Evolutionary conservation across 1,140 invertebrate genomes (phyloP), one percentile per base, ranked within the genome.

Genomic region (Cydia strobilella): DNA sequence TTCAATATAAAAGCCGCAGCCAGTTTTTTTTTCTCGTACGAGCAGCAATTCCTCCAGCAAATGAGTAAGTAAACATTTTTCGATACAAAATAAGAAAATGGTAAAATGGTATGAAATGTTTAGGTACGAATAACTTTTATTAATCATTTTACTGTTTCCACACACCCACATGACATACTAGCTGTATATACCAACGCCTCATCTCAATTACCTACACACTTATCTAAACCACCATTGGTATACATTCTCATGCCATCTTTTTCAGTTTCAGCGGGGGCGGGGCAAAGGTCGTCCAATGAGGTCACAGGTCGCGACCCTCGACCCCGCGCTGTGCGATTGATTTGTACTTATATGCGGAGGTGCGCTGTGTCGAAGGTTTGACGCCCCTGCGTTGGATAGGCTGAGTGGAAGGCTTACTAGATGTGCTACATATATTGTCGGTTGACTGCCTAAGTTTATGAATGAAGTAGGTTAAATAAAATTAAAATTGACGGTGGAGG

Each of bases 261-360:
- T 80, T 78, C 76, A 79, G 59, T 82, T 84, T 84, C 80, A 82
- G 81, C 79, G 78, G 85, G 86, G 87, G 87, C 85, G 85, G 75
- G 84, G 81, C 83, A 77, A 45, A 81, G 86, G 87, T 87, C 86
- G 84, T 75, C 87, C 87, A 89, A 89, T 89, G 82, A 75, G 90
- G 89, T 90, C 90, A 82, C 75, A 87, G 90, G 90, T 90, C 89
- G 77, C 80, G 87, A 91, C 85, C 89, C 86, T 63, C 84, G 84
- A 83, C 84, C 83, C 78, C 81, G 76, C 75, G 72, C 77, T n/a
- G 18, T 35, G 54, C 82, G 82, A 87, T 85, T 86, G 84, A 89
- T 87, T 85, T 80, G 80, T 76, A 80, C 75, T 75, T 77, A 39
- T 39, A 9, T 39, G 39, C 13, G 31, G 31, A 72, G 25, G 72